A percentile compares a stretch with the other conserved stretches of the same genome.
Conservation (phyloP, 1,140 invertebrate species). For the Pectinophora gossypiella region DNA sequence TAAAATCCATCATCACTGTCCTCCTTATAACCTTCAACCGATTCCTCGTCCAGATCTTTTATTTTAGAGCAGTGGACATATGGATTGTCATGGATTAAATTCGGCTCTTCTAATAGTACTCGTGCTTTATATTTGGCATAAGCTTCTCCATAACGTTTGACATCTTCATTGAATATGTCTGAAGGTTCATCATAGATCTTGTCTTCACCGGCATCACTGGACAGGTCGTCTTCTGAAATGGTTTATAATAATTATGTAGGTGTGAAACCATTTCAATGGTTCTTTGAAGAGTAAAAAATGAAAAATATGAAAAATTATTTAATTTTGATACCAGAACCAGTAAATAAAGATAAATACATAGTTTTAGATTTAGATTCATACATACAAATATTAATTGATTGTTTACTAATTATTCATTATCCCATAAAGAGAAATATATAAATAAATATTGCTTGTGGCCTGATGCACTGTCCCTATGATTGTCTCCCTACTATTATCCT, state of each 20-base stretch:
- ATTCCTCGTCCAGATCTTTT: conserved; percentile 39
- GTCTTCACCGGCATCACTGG: conserved; percentile 69
- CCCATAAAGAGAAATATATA: too few relatives aligned
- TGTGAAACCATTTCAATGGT: background rate
- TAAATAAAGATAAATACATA: too few relatives aligned
- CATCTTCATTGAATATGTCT: conserved; percentile 55
- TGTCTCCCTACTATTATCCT: too few relatives aligned
- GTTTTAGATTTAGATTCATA: too few relatives aligned
- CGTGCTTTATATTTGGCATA: conserved; percentile 69
- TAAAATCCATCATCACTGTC: conserved; percentile 66
- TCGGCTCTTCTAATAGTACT: conserved; percentile 37
- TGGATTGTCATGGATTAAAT: conserved; percentile 25
- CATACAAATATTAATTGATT: too few relatives aligned
- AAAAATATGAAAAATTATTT: too few relatives aligned
- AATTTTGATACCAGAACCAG: too few relatives aligned
- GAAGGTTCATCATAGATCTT: conserved; percentile 56
- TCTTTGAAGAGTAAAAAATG: background rate
- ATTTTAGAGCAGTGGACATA: conserved; percentile 36
- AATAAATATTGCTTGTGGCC: too few relatives aligned
- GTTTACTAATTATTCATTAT: too few relatives aligned
- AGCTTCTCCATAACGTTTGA: conserved; percentile 53
- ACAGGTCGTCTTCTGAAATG: conserved; percentile 65
- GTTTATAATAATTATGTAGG: too few relatives aligned
- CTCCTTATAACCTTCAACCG: conserved; percentile 50
- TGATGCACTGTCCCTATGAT: too few relatives aligned